Conservation (phyloP, 1,140 invertebrate genomes). For the Drosophila rhopaloa region DNA sequence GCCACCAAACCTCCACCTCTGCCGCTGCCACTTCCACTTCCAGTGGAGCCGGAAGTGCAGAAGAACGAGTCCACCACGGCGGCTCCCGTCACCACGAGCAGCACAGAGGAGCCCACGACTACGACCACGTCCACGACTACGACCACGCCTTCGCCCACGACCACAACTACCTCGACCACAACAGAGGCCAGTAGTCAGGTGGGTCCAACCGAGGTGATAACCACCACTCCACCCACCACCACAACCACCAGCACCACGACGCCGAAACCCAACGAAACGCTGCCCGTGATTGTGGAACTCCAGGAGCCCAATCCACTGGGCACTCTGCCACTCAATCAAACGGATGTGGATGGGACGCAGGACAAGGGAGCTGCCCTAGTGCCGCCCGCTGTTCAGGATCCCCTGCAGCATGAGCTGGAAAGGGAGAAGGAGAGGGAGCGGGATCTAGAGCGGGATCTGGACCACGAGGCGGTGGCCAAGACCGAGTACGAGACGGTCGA, state of each 20-base stretch:
- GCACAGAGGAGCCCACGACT: slow-evolving; percentile 22
- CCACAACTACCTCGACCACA: not conserved
- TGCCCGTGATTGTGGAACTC: slow-evolving; percentile 67
- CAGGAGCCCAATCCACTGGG: slow-evolving; percentile 51
- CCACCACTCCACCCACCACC: slow-evolving; percentile 64
- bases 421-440: slow-evolving; percentile 26
- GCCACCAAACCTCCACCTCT: slow-evolving; percentile 28
- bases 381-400: slow-evolving; percentile 8
- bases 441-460: slow-evolving; percentile 33
- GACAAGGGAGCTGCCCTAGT: slow-evolving; percentile 6
- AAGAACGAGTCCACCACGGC: slow-evolving; percentile 28
- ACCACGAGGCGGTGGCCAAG: slow-evolving; percentile 69
- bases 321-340: slow-evolving; percentile 10
- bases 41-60: slow-evolving; percentile 22
- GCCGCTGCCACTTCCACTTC: slow-evolving; percentile 8
- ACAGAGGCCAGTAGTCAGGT: slow-evolving; percentile 18
- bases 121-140: slow-evolving; percentile 10
- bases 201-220: slow-evolving; percentile 46
- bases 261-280: slow-evolving; percentile 64
- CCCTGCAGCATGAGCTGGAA: slow-evolving; percentile 15
- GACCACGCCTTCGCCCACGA: slow-evolving; percentile 11
- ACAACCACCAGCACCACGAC: slow-evolving; percentile 66
- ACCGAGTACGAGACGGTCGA: slow-evolving; percentile 80
- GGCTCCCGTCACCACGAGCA: slow-evolving; percentile 6
- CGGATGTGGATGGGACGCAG: slow-evolving; percentile 3